Percentiles rank a stretch among this genome's conserved stretches.
phyloP scores from a whole-genome alignment of 2,797 vertebrate species.

The Pipistrellus nathusii region DNA sequence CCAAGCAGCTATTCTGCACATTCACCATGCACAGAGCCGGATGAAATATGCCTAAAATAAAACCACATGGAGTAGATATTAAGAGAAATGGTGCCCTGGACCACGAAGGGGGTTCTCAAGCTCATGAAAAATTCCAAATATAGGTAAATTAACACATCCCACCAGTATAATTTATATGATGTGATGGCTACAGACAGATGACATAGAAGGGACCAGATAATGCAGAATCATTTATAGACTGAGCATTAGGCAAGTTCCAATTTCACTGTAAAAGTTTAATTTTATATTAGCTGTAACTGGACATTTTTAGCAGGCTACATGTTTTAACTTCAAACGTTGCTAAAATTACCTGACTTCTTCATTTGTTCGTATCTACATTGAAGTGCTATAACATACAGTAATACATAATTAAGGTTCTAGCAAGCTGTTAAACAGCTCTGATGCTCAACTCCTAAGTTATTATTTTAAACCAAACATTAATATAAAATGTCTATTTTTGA shows the following conservation, averaged over 20 bases:
- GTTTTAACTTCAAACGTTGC: slow-evolving; percentile 16
- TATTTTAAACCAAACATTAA: background rate
- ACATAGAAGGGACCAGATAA: background rate
- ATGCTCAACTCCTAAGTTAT: slow-evolving; percentile 2
- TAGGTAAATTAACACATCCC: background rate
- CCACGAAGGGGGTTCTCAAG: background rate
- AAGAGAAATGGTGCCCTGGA: background rate
- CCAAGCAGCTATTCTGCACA: background rate
- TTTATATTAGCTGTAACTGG: slow-evolving; percentile 25
- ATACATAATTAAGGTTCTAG: background rate
- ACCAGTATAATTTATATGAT: background rate
- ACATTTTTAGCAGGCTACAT: background rate
- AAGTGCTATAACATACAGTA: background rate
- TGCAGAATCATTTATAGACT: background rate
- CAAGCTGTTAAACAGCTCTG: background rate
- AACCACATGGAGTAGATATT: background rate
- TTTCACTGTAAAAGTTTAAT: slow-evolving; percentile 27
- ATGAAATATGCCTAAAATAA: background rate
- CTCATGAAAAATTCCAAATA: background rate
- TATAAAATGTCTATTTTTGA: background rate
- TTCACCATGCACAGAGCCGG: background rate
- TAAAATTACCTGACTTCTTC: background rate
- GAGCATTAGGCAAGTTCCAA: background rate
- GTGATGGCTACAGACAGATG: background rate
- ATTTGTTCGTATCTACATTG: background rate